Evolutionary conservation across 2,888 invertebrate genomes (phyloP), one percentile per base, ranked within the genome.

Genomic region (Incurvaria masculella): DNA sequence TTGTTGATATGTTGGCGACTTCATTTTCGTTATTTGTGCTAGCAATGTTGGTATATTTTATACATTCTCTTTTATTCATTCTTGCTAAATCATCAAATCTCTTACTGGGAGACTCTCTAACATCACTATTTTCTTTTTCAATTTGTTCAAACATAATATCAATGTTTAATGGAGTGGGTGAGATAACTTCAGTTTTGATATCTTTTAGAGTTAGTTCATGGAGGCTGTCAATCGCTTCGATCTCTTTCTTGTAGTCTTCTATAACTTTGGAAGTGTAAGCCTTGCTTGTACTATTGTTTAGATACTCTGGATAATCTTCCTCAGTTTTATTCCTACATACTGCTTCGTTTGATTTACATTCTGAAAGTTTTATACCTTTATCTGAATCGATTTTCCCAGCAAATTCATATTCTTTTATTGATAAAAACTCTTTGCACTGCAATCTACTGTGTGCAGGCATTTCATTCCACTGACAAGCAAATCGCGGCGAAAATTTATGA

Each of bases 201-300:
- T 79, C 79, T 64, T 78, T 78, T 2, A 79, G 52, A 8, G 79
- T 76, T 6, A 79, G 64, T 50, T 76, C 69, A 49, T 79, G 79
- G 27, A 78, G 60, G 55, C 65, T 74, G 50, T 79, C 75, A 40
- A 79, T 79, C 47, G 79, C 72, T 59, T 74, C 69, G 53, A 79
- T 61, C 62, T 79, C 79, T 55, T 68, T 75, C 59, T 74, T 79
- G 52, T 79, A 79, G 61, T 79, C 79, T 61, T 79, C 78, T 48
- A 80, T 79, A 3, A 80, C 79, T 61, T 75, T 74, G 17, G 79
- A 78, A 4, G 79, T 79, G 49, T 79, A 80, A 0, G 74, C 72
- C 65, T 78, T 80, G 21, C 72, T 73, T 27, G 65, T 66, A 54
- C 74, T 79, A 51, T 78, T 73, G 2, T 64, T 61, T 52, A 80